These are phyloP conservation scores for Cantharis rustica DNA, from an alignment of 2,888 invertebrate species.

Conservation along the genomic window DNA sequence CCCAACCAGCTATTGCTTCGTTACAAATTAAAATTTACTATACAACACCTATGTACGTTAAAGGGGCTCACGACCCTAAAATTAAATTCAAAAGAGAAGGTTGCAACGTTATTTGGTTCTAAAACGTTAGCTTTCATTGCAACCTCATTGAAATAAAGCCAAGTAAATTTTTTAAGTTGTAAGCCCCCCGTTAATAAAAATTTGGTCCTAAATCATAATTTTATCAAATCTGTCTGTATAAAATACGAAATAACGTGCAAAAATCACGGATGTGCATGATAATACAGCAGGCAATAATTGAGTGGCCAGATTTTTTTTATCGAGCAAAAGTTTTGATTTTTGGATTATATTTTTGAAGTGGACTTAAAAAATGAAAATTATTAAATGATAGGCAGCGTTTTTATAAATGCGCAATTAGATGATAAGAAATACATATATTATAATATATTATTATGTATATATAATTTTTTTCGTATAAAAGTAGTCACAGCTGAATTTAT, in stretches of 20 bases:
- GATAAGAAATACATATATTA: constrained; percentile 6
- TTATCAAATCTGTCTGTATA: not conserved
- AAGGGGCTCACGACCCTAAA: not conserved
- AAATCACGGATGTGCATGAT: not conserved
- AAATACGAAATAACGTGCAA: constrained; percentile 10
- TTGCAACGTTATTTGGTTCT: not conserved
- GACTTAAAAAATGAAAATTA: not conserved
- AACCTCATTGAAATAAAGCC: constrained; percentile 14
- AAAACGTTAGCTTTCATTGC: not conserved
- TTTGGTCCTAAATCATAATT: constrained; percentile 28
- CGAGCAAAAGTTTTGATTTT: not conserved
- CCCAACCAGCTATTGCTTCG: not conserved
- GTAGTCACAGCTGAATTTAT: constrained; percentile 31
- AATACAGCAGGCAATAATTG: not conserved
- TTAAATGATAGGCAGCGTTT: not conserved
- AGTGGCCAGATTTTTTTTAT: not conserved
- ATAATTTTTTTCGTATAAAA: constrained; percentile 23
- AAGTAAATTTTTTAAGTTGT: not conserved
- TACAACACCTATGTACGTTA: not conserved
- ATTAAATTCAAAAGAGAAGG: not conserved
- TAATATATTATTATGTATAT: not conserved
- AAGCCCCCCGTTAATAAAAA: constrained; percentile 17
- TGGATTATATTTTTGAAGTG: not conserved
- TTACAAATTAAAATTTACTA: not conserved
- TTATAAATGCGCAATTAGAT: constrained; percentile 9